These are phyloP conservation scores for Ctenochaetus hawaiiensis DNA, from an alignment of 2,797 vertebrate genomes.

Conservation along the genomic window DNA sequence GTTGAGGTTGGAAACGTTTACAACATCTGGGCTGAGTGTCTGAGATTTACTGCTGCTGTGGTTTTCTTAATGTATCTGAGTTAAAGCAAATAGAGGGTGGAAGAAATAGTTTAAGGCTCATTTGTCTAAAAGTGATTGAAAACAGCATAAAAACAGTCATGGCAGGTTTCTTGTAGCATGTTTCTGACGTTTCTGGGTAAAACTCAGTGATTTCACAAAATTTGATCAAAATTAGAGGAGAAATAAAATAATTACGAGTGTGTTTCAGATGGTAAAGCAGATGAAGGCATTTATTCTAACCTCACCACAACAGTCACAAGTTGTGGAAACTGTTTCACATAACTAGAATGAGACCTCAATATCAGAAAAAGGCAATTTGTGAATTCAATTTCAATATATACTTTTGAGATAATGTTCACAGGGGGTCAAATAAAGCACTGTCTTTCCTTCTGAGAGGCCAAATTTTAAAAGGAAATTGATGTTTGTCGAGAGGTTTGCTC, in stretches of 20 bases:
- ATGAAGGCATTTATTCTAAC: not conserved
- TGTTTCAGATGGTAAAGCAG: not conserved
- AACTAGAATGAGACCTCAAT: conserved; percentile 1
- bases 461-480: not conserved
- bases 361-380: not conserved
- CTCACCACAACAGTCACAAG: not conserved
- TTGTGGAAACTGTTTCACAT: not conserved
- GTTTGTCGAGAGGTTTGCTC: not conserved
- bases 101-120: not conserved
- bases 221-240: not conserved
- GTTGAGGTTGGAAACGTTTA: conserved; percentile 3
- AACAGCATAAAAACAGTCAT: not conserved
- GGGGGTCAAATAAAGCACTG: not conserved
- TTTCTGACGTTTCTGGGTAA: not conserved
- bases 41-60: conserved; percentile 8
- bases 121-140: not conserved
- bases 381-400: not conserved
- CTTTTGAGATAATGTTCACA: not conserved
- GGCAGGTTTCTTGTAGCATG: not conserved
- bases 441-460: not conserved
- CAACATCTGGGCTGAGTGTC: not conserved
- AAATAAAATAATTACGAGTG: not conserved
- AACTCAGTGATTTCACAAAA: not conserved
- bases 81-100: not conserved
- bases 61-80: conserved; percentile 1